Evolutionary conservation across 2,797 vertebrate genomes (phyloP).

Genomic region (Bradypodion pumilum): DNA sequence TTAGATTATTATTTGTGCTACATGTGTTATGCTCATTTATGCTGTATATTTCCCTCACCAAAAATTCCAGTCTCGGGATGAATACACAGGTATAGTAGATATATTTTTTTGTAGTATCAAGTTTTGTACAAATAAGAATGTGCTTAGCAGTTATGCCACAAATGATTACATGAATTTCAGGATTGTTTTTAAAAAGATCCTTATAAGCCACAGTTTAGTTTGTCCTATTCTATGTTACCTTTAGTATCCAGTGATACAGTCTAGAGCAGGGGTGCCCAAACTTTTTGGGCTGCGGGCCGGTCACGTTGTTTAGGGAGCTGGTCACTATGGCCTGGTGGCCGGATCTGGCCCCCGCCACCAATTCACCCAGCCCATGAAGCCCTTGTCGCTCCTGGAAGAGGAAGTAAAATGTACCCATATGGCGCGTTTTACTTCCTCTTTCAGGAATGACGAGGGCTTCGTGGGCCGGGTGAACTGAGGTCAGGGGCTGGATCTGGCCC

Average conservation of each 20-base stretch:
- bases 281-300: too few relatives aligned
- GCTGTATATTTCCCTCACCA: conserved; percentile 3
- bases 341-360: too few relatives aligned
- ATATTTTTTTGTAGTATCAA: conserved; percentile 14
- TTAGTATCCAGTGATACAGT: not conserved
- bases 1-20: not conserved
- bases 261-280: too few relatives aligned
- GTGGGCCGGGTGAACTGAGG: too few relatives aligned
- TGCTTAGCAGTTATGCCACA: not conserved
- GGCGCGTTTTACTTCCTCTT: too few relatives aligned
- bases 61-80: conserved; percentile 33
- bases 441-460: too few relatives aligned
- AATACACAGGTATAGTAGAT: conserved; percentile 56
- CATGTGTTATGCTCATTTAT: not conserved
- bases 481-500: too few relatives aligned
- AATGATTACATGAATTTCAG: not conserved
- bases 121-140: conserved; percentile 26
- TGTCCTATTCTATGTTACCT: not conserved
- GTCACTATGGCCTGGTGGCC: too few relatives aligned
- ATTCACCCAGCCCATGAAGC: too few relatives aligned
- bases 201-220: not conserved
- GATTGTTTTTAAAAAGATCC: not conserved
- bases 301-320: too few relatives aligned
- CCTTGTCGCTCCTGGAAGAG: too few relatives aligned
- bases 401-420: too few relatives aligned